Base-by-base conservation (phyloP, 2,888 invertebrate species). In the Kryphioiulus occultus region DNA sequence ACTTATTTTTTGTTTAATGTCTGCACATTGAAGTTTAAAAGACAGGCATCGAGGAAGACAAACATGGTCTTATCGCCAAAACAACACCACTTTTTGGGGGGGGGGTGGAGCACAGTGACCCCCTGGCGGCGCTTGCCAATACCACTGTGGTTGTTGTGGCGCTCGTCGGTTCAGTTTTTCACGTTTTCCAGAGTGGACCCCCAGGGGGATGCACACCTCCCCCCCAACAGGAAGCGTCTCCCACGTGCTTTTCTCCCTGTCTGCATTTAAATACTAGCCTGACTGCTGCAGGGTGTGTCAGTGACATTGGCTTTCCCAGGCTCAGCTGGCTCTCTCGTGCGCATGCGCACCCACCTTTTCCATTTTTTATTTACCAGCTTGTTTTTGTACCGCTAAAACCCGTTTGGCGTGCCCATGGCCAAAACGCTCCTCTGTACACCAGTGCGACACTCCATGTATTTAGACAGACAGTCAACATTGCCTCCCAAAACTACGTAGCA, bases 221-320 rank as follows among this genome's bases (percentile, higher is more conserved):
- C 53, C 53, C 53, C n/a, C 53, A 53, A 53, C 53, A 15, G 53
- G 53, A 53, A 53, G 53, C 53, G 53, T 53, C 53, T 53, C 53
- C 53, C 53, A 53, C 53, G 53, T 53, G 53, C 53, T 53, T 53
- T 53, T 53, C 53, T 53, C 53, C 53, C 53, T 53, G 53, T n/a
- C 19, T 53, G 7, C 53, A 53, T n/a, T 53, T 53, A 53, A 53
- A 53, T 53, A 53, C 53, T n/a, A 53, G 53, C 53, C 53, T 53
- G n/a, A n/a, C n/a, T n/a, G n/a, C n/a, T n/a, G 53, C 53, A 53
- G 53, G 53, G 53, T 53, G 53, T 53, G 53, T 53, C 53, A 53
- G 53, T 53, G 53, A 53, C 53, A 53, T 53, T n/a, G 53, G 53
- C 53, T 53, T 53, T 53, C 53, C 53, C 53, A 53, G 53, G 53